Conservation (phyloP, 2,888 invertebrate species). For the Dynastes tityus region DNA sequence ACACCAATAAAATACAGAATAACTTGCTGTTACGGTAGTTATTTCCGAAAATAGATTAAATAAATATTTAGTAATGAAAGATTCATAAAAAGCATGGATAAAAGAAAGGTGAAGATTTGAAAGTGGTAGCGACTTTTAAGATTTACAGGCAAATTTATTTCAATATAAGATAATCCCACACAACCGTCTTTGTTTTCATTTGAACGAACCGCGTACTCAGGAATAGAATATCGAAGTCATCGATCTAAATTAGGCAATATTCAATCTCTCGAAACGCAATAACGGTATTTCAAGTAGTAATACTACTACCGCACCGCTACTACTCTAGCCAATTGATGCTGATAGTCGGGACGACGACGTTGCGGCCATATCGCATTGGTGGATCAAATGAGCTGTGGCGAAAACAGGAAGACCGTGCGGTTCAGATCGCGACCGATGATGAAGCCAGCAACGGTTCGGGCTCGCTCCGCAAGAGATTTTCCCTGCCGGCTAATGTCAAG, state of each 20-base stretch:
- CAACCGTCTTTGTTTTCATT: background rate
- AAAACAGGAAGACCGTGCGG: constrained; percentile 27
- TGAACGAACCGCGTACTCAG: background rate
- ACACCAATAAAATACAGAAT: too few species aligned
- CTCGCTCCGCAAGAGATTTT: constrained; percentile 24
- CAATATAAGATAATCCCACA: too few species aligned
- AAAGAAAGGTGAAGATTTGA: too few species aligned
- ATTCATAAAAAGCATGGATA: too few species aligned
- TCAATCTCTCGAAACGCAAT: constrained; percentile 5
- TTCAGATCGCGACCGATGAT: constrained; percentile 3
- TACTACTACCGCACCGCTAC: background rate
- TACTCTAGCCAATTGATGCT: background rate
- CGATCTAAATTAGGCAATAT: constrained; percentile 31
- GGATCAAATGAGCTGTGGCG: constrained; percentile 31
- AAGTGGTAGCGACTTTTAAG: too few species aligned
- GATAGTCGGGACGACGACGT: constrained; percentile 9
- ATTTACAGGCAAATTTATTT: too few species aligned
- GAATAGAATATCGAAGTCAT: background rate
- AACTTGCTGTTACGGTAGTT: too few species aligned
- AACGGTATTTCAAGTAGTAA: constrained; percentile 12
- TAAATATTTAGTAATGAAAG: too few species aligned
- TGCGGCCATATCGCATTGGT: background rate
- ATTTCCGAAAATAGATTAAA: too few species aligned
- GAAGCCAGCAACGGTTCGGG: background rate
- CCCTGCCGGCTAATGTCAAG: constrained; percentile 32